Evolutionary conservation across 2,888 invertebrate genomes (phyloP), one percentile per base, ranked within the genome.

Genomic region (Lasioglossum pauxillum): DNA sequence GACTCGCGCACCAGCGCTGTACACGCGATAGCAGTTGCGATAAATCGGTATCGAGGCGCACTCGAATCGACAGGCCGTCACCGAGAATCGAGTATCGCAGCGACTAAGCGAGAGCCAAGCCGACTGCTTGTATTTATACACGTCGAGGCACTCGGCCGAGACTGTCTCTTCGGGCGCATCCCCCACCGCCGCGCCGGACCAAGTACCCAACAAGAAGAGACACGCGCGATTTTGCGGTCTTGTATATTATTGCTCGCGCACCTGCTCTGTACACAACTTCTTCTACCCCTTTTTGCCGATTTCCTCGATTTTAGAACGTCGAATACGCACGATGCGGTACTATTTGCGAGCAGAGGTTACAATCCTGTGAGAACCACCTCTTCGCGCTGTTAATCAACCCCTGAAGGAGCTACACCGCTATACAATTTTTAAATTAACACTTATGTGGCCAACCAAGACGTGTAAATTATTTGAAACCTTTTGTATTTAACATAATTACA

Each of bases 121-220:
- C 87, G 83, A 88, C 90, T 88, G 92, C 93, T 93, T 92, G 94
- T 95, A 95, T 95, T 95, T 95, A 95, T 95, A 94, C 93, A 88
- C 86, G 86, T 83, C 80, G 89, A 77, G 86, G 74, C 90, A 90
- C 91, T 87, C 89, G 89, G 78, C 80, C 90, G 90, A 78, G 80
- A 90, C 90, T 89, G 91, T 92, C 89, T 91, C 90, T 89, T 87
- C 86, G 90, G 84, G 74, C 86, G 87, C 85, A 85, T 83, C 89
- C 89, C 89, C 89, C 88, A 89, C 88, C 86, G 46, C 74, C 74
- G 78, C 86, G 46, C 71, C 74, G 78, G 53, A n/a, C 38, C 75
- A 78, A 64, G 74, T 78, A 78, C 75, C 64, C 83, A 35, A 85
- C 88, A 74, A 82, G 82, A 84, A 82, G 84, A 75, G 80, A 80